A percentile compares a stretch with the other conserved stretches of the same genome.
Evolutionary conservation across 2,797 vertebrate species (phyloP).

Genomic region (Lithobates sylvaticus): DNA sequence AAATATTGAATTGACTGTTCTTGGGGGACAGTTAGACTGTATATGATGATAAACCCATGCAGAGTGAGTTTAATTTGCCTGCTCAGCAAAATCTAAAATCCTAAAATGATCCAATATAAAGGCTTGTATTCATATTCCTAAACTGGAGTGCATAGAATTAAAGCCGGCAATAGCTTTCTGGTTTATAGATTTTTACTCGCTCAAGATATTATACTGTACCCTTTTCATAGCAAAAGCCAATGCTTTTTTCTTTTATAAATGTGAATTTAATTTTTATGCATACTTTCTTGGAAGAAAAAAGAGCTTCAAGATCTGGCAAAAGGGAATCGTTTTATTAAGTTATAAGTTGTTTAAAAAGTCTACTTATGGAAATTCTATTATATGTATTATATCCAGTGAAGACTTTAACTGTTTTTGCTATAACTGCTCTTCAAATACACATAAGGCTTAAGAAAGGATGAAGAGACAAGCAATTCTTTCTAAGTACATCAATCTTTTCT

Average conservation of each 20-base stretch:
- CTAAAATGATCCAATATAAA: not conserved
- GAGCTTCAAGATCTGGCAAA: not conserved
- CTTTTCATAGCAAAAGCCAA: constrained; percentile 13
- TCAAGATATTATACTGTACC: not conserved
- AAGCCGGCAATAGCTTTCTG: not conserved
- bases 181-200: constrained; percentile 6
- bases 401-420: constrained; percentile 17
- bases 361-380: not conserved
- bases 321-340: constrained; percentile 1
- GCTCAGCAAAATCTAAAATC: not conserved
- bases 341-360: constrained; percentile 25
- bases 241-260: constrained; percentile 11
- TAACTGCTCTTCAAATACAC: constrained; percentile 15
- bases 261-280: constrained; percentile 1
- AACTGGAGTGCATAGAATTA: not conserved
- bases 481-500: constrained; percentile 46
- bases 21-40: not conserved
- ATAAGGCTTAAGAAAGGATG: constrained; percentile 15
- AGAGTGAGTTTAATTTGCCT: constrained; percentile 9
- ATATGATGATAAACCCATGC: constrained; percentile 4
- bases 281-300: not conserved
- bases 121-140: not conserved
- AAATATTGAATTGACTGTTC: constrained; percentile 2
- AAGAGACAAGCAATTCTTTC: constrained; percentile 37
- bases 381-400: constrained; percentile 6